Percentiles rank a stretch among this genome's conserved stretches.
Evolutionary conservation across 2,113 vertebrate genomes (phyloP).

Genomic region (Labeo rohita): DNA sequence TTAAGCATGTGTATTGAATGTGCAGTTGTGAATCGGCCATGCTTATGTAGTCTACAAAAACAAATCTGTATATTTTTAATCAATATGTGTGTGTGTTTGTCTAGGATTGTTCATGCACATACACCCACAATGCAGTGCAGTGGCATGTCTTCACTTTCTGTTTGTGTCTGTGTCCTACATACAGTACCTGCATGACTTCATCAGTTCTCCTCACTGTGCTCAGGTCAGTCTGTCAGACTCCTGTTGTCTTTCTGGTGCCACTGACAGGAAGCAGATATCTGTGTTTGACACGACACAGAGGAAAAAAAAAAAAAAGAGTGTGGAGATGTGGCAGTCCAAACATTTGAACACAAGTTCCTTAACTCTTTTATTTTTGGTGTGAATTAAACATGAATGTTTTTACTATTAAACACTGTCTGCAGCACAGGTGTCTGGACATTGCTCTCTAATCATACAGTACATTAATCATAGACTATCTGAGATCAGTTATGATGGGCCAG

Average conservation of each 20-base stretch:
- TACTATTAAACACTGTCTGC: not conserved
- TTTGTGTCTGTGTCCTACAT: constrained; percentile 14
- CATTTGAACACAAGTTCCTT: not conserved
- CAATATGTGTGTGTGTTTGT: not conserved
- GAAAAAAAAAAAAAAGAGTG: not conserved
- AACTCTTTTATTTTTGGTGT: not conserved
- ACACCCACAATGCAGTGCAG: not conserved
- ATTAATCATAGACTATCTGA: not conserved
- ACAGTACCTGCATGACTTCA: not conserved
- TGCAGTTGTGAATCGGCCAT: not conserved
- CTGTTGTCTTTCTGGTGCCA: constrained; percentile 25
- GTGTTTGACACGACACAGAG: not conserved
- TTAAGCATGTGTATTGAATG: not conserved
- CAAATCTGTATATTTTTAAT: not conserved
- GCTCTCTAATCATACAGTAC: too few relatives aligned
- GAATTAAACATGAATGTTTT: not conserved
- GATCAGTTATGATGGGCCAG: not conserved
- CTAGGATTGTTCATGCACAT: not conserved
- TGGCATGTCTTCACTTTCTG: not conserved
- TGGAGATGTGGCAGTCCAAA: constrained; percentile 5
- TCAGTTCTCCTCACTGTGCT: not conserved
- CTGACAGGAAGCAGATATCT: constrained; percentile 23
- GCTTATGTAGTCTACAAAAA: not conserved
- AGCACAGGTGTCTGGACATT: not conserved
- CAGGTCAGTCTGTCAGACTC: not conserved